These are phyloP conservation scores for Cataglyphis hispanica DNA, from an alignment of 1,140 invertebrate species.

Conservation along the genomic window DNA sequence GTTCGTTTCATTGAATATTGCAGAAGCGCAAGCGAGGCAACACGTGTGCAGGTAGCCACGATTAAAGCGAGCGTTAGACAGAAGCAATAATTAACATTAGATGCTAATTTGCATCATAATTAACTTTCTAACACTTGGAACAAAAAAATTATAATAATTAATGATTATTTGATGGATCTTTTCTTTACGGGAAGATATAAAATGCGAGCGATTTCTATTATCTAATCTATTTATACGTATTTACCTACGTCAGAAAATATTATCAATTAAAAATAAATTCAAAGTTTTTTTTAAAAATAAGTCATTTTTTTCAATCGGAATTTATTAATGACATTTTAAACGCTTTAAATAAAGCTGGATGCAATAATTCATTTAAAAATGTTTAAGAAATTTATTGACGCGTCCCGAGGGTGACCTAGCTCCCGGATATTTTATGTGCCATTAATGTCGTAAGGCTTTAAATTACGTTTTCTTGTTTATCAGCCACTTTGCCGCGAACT, in stretches of 20 bases:
- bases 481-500: constrained; percentile 30
- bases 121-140: constrained; percentile 35
- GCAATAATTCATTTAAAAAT: constrained; percentile 12
- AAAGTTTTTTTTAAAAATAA: neutral
- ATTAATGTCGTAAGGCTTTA: constrained; percentile 32
- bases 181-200: neutral
- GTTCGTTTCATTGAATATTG: constrained; percentile 64
- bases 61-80: constrained; percentile 69
- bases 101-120: constrained; percentile 34
- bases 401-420: neutral
- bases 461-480: constrained; percentile 21
- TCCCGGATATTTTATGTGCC: constrained; percentile 13
- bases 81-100: constrained; percentile 62
- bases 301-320: neutral
- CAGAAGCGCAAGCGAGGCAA: constrained; percentile 71
- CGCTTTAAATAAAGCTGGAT: too few species aligned
- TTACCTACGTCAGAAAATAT: neutral
- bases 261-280: constrained; percentile 14
- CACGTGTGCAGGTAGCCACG: constrained; percentile 73
- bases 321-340: neutral
- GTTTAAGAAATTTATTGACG: constrained; percentile 8
- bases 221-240: neutral
- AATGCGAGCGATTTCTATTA: neutral
- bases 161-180: neutral
- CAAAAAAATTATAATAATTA: constrained; percentile 15